phyloP scores from a whole-genome alignment of 2,888 invertebrate genomes.

The Pristionchus fissidentatus region DNA sequence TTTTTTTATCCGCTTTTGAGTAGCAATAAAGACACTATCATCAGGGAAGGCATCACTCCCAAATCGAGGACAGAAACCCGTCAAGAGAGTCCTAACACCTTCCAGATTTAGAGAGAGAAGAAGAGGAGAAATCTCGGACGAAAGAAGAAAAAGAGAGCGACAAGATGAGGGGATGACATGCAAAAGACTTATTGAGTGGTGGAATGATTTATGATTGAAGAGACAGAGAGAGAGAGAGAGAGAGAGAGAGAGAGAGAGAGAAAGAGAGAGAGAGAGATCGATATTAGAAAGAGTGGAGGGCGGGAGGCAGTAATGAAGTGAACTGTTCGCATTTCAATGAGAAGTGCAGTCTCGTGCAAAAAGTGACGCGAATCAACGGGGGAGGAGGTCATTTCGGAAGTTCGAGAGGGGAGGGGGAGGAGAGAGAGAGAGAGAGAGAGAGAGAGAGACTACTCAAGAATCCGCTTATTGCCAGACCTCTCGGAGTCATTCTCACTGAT shows the following conservation, averaged over 20 bases:
- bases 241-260: not conserved
- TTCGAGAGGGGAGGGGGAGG: too few relatives aligned
- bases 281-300: not conserved
- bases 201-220: not conserved
- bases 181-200: not conserved
- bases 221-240: not conserved
- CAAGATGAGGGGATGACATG: too few relatives aligned
- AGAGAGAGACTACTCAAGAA: not conserved
- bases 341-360: not conserved
- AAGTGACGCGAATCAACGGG: not conserved
- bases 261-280: not conserved
- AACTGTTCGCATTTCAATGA: not conserved
- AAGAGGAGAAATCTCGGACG: conserved; percentile 10
- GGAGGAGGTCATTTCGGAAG: too few relatives aligned
- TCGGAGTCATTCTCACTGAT: conserved; percentile 6
- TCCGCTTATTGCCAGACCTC: conserved; percentile 32
- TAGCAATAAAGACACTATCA: too few relatives aligned
- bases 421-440: not conserved
- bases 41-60: too few relatives aligned
- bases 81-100: too few relatives aligned
- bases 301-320: too few relatives aligned
- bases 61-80: not conserved
- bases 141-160: conserved; percentile 9
- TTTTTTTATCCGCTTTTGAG: too few relatives aligned
- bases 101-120: too few relatives aligned